Conservation (phyloP, 2,888 invertebrate genomes). For the Cosmopolites sordidus region DNA sequence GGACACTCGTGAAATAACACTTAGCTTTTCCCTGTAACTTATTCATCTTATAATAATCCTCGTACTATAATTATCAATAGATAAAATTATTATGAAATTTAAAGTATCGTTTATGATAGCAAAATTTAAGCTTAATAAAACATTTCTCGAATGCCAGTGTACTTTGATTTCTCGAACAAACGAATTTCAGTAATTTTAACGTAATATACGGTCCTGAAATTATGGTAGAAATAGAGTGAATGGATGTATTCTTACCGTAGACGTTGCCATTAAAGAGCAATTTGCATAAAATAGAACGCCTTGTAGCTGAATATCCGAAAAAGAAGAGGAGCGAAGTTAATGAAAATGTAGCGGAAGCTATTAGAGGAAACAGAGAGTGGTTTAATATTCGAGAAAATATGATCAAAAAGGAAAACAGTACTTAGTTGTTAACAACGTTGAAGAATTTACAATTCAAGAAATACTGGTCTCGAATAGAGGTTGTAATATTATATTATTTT, state of each 20-base stretch:
- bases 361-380: constrained; percentile 1
- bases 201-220: not conserved
- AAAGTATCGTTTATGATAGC: no score
- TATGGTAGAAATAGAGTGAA: constrained; percentile 1
- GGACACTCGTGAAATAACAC: no score
- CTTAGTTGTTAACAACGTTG: not conserved
- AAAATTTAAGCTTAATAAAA: no score
- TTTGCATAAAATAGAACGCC: constrained; percentile 1
- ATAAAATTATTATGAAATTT: no score
- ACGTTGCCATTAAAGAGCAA: constrained; percentile 1
- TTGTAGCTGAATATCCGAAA: not conserved
- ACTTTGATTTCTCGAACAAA: not conserved
- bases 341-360: constrained; percentile 1
- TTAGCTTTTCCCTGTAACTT: no score
- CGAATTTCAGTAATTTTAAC: not conserved
- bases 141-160: not conserved
- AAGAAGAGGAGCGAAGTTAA: not conserved
- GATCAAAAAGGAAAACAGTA: not conserved
- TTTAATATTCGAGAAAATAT: not conserved
- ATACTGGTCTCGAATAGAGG: no score
- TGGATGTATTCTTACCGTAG: not conserved
- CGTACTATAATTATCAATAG: no score
- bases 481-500: no score
- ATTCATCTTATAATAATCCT: no score
- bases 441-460: no score